These are phyloP conservation scores for Pedionomus torquatus DNA, from an alignment of 2,113 vertebrate genomes.

Conservation along the genomic window DNA sequence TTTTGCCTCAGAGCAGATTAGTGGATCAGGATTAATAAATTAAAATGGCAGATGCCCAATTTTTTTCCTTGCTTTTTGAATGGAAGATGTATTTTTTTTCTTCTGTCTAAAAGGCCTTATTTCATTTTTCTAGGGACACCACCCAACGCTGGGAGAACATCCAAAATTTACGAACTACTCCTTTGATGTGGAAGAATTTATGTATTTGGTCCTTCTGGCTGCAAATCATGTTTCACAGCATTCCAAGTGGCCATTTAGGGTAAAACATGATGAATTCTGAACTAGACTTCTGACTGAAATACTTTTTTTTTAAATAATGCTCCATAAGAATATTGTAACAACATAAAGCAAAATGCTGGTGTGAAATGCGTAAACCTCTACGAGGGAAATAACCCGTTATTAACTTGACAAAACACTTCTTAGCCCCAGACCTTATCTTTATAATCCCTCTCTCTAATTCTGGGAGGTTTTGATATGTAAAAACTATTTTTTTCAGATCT, in stretches of 20 bases:
- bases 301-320: conserved; percentile 7
- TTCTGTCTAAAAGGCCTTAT: background rate
- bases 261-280: conserved; percentile 87
- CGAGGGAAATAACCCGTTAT: background rate
- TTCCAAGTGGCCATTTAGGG: conserved; percentile 82
- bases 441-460: background rate
- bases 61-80: conserved; percentile 10
- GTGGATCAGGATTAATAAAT: conserved; percentile 36
- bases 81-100: background rate
- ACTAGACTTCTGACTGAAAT: background rate
- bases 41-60: background rate
- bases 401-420: background rate
- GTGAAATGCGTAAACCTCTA: background rate
- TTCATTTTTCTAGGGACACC: conserved; percentile 87
- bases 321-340: background rate
- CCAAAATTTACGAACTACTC: conserved; percentile 98
- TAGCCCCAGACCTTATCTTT: background rate
- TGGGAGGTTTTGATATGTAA: background rate
- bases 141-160: conserved; percentile 94
- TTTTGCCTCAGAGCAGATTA: conserved; percentile 8
- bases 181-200: conserved; percentile 92
- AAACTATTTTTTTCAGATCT: conserved; percentile 17
- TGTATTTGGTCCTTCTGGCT: conserved; percentile 88
- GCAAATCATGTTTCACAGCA: conserved; percentile 85
- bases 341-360: background rate